Base-by-base conservation (phyloP, 2,113 vertebrate genomes). In the Pogonocichla stellata region DNA sequence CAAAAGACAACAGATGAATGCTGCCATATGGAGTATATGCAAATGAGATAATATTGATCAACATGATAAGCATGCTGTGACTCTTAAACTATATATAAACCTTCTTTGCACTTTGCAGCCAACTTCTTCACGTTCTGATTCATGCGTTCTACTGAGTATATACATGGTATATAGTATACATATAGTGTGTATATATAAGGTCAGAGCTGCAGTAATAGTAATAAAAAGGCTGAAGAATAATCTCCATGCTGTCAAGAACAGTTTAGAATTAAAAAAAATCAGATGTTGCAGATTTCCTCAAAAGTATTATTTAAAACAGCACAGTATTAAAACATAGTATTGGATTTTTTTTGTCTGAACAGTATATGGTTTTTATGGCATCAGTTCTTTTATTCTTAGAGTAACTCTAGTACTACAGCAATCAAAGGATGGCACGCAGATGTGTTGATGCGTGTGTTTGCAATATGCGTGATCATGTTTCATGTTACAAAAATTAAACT, bases 11-110 rank as follows among this genome's bases (percentile, higher is more conserved):
- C 90, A 96, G 96, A 91, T 94, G 93, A 96, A 95, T 90, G 78
- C 74, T 95, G 93, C 95, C 96, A 96, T 95, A 96, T 96, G 96
- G 95, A 94, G 81, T 85, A 31, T 85, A 96, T 96, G 95, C 90
- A 96, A 96, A 95, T 96, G 92, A 93, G 90, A 79, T 95, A 91
- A 93, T 96, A 96, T 95, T 96, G 95, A 94, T 95, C 93, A 96
- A 95, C 93, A 95, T 72, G 90, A 85, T 96, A 95, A 96, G 81
- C 88, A 95, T 86, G 88, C 92, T 96, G 80, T 92, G 93, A 96
- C 82, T 93, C 75, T 94, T 92, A 94, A 96, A 92, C 75, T 94
- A 34, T 66, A 71, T 73, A 56, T 70, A 90, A 88, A 92, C 93
- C 69, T 78, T 88, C 86, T 88, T 86, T 95, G 79, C 92, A 88